phyloP scores from a whole-genome alignment of 2,113 vertebrate genomes.

The Pagrus major region DNA sequence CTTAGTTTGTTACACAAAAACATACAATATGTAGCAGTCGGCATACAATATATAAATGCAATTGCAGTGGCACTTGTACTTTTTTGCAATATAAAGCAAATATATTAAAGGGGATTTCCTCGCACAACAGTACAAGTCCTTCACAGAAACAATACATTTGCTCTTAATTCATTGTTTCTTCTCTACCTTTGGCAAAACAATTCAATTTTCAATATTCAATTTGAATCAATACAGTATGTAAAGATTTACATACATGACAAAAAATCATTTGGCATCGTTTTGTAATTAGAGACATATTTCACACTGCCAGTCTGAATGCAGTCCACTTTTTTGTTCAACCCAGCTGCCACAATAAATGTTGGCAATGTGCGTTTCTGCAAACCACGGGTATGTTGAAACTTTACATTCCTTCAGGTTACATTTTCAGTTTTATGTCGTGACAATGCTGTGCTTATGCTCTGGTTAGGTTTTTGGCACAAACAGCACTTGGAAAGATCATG shows the following conservation, averaged over 20 bases:
- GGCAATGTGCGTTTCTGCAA: too few species aligned
- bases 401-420: too few species aligned
- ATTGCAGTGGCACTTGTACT: conserved; percentile 68
- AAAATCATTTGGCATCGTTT: conserved; percentile 33
- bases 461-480: too few species aligned
- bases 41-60: conserved; percentile 65
- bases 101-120: conserved; percentile 76
- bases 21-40: conserved; percentile 46
- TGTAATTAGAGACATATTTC: conserved; percentile 8
- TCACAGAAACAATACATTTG: conserved; percentile 50
- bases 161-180: conserved; percentile 31
- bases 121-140: conserved; percentile 46
- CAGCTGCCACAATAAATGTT: too few species aligned
- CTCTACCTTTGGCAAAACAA: conserved; percentile 64
- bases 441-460: too few species aligned
- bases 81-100: conserved; percentile 78
- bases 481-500: too few species aligned
- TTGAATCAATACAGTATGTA: conserved; percentile 64
- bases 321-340: conserved; percentile 14
- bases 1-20: conserved; percentile 53
- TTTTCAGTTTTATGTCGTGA: too few species aligned
- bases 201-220: conserved; percentile 60
- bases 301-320: conserved; percentile 19
- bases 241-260: conserved; percentile 55
- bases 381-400: too few species aligned